Evolutionary conservation across 2,888 invertebrate species (phyloP), one percentile per base, ranked within the genome.

Genomic region (Cistogaster globosa): DNA sequence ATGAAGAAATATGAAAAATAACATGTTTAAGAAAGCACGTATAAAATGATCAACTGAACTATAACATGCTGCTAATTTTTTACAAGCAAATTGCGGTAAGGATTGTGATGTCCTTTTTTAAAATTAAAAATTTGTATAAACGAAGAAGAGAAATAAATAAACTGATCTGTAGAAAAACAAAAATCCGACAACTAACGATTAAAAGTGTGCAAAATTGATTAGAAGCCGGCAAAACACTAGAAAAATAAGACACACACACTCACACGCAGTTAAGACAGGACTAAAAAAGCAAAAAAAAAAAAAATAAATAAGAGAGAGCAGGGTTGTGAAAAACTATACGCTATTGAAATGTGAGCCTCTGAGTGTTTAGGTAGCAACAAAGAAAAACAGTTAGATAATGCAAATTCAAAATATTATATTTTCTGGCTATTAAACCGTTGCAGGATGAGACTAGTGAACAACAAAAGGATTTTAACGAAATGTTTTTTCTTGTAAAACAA

Each of bases 11-110:
- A 1, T n/a, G 1, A 55, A 14, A 45, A 14, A 45, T 45, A n/a
- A n/a, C n/a, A n/a, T n/a, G n/a, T n/a, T n/a, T n/a, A n/a, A n/a
- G n/a, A n/a, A n/a, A n/a, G n/a, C n/a, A n/a, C n/a, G n/a, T n/a
- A n/a, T n/a, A 45, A 45, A 14, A 12, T 14, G 45, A 45, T 12
- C 1, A 5, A 22, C 20, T 20, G 18, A 14, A 16, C 11, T 38
- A 36, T 72, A 42, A 36, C 53, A n/a, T 67, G 60, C 18, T 60
- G 65, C 20, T 84, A 84, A 79, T 80, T 80, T 76, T 71, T 67
- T 18, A 71, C 58, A 65, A 60, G 67, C 60, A 75, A 36, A 76
- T 84, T 84, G 84, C 53, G 79, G 75, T 75, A 71, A 71, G 79
- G 55, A 62, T 68, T 26, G 45, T 14, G 38, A 36, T 22, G 67